These are phyloP conservation scores for Prunella himalayana DNA, from an alignment of 2,113 vertebrate species.

Conservation along the genomic window DNA sequence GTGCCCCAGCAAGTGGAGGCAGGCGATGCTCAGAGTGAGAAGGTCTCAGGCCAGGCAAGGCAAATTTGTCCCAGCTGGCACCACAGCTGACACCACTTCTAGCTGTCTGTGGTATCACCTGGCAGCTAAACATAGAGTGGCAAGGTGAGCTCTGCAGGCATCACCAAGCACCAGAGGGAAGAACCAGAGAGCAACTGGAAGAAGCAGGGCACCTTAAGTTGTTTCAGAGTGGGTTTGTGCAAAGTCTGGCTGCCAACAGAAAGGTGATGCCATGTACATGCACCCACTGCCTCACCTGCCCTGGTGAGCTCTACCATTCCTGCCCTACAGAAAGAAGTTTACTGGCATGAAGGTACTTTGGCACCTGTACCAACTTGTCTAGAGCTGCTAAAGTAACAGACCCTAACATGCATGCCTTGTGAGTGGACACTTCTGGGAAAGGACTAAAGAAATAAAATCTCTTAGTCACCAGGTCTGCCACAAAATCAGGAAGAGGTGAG, in stretches of 20 bases:
- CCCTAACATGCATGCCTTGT: neutral
- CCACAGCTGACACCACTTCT: neutral
- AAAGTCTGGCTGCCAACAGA: neutral
- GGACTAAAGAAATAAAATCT: neutral
- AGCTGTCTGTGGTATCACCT: neutral
- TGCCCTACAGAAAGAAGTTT: neutral
- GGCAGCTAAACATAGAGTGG: neutral
- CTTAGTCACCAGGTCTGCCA: neutral
- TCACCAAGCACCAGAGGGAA: fast-evolving
- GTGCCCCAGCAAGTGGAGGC: neutral
- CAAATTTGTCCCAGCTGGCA: neutral
- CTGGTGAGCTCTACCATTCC: neutral
- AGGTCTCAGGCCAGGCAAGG: neutral
- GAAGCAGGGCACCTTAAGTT: neutral
- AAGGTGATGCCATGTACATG: neutral
- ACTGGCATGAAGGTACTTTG: neutral
- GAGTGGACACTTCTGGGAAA: neutral
- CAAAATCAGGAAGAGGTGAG: neutral
- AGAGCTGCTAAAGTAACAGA: neutral
- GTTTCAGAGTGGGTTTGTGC: neutral
- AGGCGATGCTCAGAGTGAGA: fast-evolving
- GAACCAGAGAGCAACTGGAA: neutral
- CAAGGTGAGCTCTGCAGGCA: neutral
- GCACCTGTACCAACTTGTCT: neutral
- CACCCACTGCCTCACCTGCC: neutral